Percentiles rank a stretch among this genome's conserved stretches.
Evolutionary conservation across 2,113 vertebrate species (phyloP).

Genomic region (Charina bottae): DNA sequence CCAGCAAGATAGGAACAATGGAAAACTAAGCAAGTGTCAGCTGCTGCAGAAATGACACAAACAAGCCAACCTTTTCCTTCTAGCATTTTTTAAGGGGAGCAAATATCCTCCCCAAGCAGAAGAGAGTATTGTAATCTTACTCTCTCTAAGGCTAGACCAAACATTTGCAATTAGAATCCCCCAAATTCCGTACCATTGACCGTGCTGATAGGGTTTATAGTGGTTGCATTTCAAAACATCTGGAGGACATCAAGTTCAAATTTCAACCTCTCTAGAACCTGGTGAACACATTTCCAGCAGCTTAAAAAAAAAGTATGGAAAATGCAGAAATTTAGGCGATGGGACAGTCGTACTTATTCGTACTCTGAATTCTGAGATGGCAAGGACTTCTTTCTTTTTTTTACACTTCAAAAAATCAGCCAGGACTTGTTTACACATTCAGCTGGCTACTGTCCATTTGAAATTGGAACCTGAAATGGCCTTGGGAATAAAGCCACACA

Average conservation of each 20-base stretch:
- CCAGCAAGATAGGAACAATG: background rate
- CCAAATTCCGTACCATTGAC: background rate
- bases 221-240: background rate
- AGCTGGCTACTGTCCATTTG: background rate
- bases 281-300: background rate
- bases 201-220: background rate
- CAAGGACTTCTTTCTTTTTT: background rate
- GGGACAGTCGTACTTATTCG: background rate
- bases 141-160: background rate
- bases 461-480: background rate
- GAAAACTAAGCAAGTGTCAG: conserved; percentile 21
- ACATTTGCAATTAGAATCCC: background rate
- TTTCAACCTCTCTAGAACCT: background rate
- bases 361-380: background rate
- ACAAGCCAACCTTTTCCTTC: background rate
- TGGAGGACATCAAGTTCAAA: background rate
- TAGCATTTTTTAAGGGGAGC: background rate
- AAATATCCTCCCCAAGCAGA: background rate
- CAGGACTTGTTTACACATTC: background rate
- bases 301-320: background rate
- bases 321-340: background rate
- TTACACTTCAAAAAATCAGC: background rate
- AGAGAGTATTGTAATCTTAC: background rate
- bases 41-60: background rate
- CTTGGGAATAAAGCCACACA: background rate